phyloP scores from a whole-genome alignment of 2,797 vertebrate genomes.

The Enteromius argenteus region DNA sequence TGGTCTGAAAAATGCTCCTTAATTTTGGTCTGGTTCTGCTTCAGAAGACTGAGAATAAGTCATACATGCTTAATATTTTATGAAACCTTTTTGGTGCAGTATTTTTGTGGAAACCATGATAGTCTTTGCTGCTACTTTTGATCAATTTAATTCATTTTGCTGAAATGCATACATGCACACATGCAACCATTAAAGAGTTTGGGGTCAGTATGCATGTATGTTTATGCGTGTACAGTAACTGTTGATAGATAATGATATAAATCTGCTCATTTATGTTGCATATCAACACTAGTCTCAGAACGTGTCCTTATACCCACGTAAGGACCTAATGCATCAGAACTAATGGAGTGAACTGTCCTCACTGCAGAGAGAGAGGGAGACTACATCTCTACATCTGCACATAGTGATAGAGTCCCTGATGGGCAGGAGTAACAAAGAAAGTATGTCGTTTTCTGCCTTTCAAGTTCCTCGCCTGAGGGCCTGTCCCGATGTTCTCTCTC shows the following conservation, averaged over 20 bases:
- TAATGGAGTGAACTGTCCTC: conserved; percentile 9
- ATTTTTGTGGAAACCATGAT: not conserved
- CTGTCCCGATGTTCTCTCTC: conserved; percentile 50
- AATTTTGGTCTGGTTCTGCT: not conserved
- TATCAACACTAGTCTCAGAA: not conserved
- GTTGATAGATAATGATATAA: not conserved
- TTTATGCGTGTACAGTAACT: not conserved
- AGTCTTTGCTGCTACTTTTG: not conserved
- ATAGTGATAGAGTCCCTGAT: conserved; percentile 21
- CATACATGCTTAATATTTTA: not conserved
- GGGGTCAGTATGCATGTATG: not conserved
- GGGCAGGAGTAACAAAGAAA: conserved; percentile 49
- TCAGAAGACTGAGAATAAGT: not conserved
- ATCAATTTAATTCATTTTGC: not conserved
- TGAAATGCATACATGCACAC: not conserved
- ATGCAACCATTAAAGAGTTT: too few species aligned
- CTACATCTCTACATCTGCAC: conserved; percentile 14
- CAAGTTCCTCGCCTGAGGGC: conserved; percentile 47
- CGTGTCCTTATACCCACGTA: not conserved
- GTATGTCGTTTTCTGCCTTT: conserved; percentile 43
- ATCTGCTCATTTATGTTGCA: conserved; percentile 3
- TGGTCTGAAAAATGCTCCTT: not conserved
- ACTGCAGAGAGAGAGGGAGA: not conserved
- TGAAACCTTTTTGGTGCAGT: not conserved
- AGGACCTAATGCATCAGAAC: not conserved